Conservation (phyloP, 2,888 invertebrate genomes). For the Alsophila aescularia region DNA sequence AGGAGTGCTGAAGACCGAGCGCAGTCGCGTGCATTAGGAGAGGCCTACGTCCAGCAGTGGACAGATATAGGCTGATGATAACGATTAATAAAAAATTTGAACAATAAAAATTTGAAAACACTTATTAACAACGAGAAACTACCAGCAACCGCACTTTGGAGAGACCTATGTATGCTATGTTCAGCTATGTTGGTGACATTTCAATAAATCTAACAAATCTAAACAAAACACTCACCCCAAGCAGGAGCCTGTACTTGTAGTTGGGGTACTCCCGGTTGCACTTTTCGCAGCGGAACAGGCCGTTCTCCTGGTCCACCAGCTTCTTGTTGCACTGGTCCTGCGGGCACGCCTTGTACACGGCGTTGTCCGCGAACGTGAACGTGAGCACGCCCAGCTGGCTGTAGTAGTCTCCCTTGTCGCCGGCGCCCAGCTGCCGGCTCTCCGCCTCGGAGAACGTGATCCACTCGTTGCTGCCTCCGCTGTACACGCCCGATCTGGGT, state of each 20-base stretch:
- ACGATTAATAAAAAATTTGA: no score
- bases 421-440: slow-evolving; percentile 87
- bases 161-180: no score
- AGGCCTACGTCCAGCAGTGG: no score
- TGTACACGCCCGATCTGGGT: slow-evolving; percentile 67
- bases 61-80: no score
- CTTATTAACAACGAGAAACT: no score
- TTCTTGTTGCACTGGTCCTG: slow-evolving; percentile 97
- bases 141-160: no score
- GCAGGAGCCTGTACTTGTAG: slow-evolving; percentile 93
- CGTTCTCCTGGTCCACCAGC: slow-evolving; percentile 93
- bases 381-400: slow-evolving; percentile 91
- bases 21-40: no score
- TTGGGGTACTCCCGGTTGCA: slow-evolving; percentile 93
- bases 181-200: no score
- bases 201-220: no score
- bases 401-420: slow-evolving; percentile 93
- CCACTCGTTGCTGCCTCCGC: slow-evolving; percentile 86
- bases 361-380: slow-evolving; percentile 91
- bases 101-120: no score
- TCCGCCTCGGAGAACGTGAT: slow-evolving; percentile 91
- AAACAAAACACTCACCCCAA: slow-evolving; percentile 87
- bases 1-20: no score
- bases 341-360: slow-evolving; percentile 96
- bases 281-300: slow-evolving; percentile 97